Evolutionary conservation across 2,113 vertebrate genomes (phyloP), one percentile per base, ranked within the genome.

Genomic region (Himantopus leucocephalus): DNA sequence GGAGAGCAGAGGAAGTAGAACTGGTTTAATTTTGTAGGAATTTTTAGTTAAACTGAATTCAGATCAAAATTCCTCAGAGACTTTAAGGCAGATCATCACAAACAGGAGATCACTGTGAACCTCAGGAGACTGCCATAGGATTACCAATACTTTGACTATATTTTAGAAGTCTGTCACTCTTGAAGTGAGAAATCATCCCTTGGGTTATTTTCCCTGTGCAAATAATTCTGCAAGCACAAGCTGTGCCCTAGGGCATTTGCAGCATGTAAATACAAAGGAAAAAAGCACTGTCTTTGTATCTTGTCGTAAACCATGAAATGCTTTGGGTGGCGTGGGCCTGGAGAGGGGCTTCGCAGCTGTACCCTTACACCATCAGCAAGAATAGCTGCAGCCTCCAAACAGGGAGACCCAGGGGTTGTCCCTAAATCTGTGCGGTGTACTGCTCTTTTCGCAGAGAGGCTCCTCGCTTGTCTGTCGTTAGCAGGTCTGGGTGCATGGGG

Each of bases 391-490:
- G 62, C 21, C 43, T 8, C n/a, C 32, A 1, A 30, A 24, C 15
- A 8, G 13, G 37, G 37, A 48, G 2, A 10, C 13, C 11, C 77
- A 7, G 45, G 0, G 0, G 12, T 13, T 24, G 48, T 24, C 48
- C 48, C 48, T 50, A 50, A 3, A 18, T 41, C 18, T 6, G 62
- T 18, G 6, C 5, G 62, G 8, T 18, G 62, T 29, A 6, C 8
- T 2, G 41, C 53, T 15, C 55, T 8, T 29, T 1, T 2, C 20
- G 47, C 68, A 18, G 24, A 10, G 50, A 5, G 29, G 35, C 39
- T 59, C 15, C 30, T 11, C 43, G 3, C 8, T 6, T 12, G 21
- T 3, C 16, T 15, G 4, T 2, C 53, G 1, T 18, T 2, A 5
- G 43, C 59, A 3, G n/a, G 37, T 37, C 35, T 5, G n/a, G 35